phyloP scores from a whole-genome alignment of 2,797 vertebrate genomes.

The Triplophysa bombifrons region DNA sequence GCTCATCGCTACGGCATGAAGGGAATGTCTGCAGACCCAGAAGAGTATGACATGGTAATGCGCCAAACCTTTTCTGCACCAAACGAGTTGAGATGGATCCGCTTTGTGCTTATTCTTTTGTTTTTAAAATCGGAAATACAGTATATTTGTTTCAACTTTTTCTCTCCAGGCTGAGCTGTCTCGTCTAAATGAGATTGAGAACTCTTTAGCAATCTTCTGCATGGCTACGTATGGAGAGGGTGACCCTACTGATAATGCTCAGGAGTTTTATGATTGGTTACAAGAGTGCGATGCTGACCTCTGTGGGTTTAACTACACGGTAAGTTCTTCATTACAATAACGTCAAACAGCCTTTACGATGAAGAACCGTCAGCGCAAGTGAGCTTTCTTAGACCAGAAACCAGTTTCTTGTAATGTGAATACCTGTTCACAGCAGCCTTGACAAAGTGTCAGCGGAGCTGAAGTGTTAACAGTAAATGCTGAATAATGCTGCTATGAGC shows the following conservation, averaged over 20 bases:
- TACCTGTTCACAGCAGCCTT: background rate
- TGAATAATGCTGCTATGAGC: background rate
- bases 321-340: slow-evolving; percentile 66
- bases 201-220: slow-evolving; percentile 93
- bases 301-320: slow-evolving; percentile 87
- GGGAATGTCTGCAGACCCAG: slow-evolving; percentile 94
- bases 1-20: slow-evolving; percentile 96
- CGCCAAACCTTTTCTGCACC: slow-evolving; percentile 4
- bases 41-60: slow-evolving; percentile 94
- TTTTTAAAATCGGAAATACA: background rate
- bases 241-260: slow-evolving; percentile 96
- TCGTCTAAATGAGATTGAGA: slow-evolving; percentile 87
- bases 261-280: slow-evolving; percentile 97
- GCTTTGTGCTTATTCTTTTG: background rate
- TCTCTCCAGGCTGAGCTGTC: slow-evolving; percentile 83
- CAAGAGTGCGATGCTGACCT: slow-evolving; percentile 88
- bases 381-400: no score
- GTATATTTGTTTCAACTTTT: background rate
- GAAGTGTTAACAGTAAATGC: background rate
- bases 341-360: background rate
- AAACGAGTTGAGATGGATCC: slow-evolving; percentile 49
- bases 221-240: slow-evolving; percentile 98
- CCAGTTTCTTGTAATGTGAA: no score
- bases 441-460: background rate
- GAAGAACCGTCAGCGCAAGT: background rate